Evolutionary conservation across 2,113 vertebrate genomes (phyloP).

Genomic region (Nestor notabilis): DNA sequence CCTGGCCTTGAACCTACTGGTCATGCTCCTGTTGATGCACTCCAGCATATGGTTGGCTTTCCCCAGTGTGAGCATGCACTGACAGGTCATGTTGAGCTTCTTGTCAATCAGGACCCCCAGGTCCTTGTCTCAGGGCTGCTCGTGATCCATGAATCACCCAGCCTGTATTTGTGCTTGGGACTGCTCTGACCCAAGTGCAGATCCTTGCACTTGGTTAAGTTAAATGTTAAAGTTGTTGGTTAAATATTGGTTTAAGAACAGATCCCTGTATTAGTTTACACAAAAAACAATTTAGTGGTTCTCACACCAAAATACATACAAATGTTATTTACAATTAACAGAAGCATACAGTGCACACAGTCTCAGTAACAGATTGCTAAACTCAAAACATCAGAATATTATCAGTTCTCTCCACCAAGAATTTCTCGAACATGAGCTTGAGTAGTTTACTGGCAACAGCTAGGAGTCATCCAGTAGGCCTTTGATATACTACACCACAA

Average conservation of each 20-base stretch:
- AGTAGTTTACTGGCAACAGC: background rate
- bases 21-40: background rate
- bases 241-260: background rate
- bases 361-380: background rate
- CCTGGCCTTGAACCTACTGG: background rate
- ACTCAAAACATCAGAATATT: background rate
- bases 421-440: background rate
- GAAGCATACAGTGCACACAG: fast-evolving
- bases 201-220: background rate
- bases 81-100: background rate
- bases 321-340: background rate
- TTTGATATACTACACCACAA: background rate
- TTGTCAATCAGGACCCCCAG: background rate
- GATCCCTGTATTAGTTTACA: background rate
- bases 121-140: background rate
- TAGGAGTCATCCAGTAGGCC: background rate
- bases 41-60: background rate
- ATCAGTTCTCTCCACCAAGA: background rate
- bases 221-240: background rate
- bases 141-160: background rate
- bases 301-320: fast-evolving
- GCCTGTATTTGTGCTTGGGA: background rate
- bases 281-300: background rate
- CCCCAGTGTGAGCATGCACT: background rate
- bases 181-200: background rate